phyloP scores from a whole-genome alignment of 2,888 invertebrate species.

The Cryptosula pallasiana region DNA sequence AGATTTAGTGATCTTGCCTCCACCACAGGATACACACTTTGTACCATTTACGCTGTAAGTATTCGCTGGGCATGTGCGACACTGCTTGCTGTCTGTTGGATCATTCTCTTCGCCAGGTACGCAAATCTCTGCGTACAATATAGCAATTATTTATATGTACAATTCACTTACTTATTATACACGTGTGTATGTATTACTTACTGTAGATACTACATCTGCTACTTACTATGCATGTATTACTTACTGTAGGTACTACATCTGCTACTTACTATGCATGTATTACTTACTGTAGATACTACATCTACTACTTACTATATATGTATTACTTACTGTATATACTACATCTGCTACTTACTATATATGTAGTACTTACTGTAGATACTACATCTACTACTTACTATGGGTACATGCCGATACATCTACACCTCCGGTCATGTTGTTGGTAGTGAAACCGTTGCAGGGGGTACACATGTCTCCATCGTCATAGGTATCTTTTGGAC shows the following conservation, averaged over 20 bases:
- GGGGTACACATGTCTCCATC: constrained; percentile 28
- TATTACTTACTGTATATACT: background rate
- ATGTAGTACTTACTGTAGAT: background rate
- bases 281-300: background rate
- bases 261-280: background rate
- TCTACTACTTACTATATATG: background rate
- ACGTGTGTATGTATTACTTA: background rate
- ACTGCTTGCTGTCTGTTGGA: constrained; percentile 28
- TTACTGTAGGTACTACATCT: background rate
- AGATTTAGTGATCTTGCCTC: constrained; percentile 30
- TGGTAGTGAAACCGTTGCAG: constrained; percentile 33
- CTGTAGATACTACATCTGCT: background rate
- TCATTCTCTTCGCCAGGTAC: background rate
- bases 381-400: constrained; percentile 31
- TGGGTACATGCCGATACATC: constrained; percentile 31
- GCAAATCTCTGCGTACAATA: background rate
- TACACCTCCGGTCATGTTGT: constrained; percentile 28
- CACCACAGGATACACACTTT: constrained; percentile 32
- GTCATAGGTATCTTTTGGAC: constrained; percentile 32
- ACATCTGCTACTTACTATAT: background rate
- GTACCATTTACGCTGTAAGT: constrained; percentile 33
- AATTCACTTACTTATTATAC: too few species aligned
- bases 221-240: background rate
- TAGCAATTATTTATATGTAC: too few species aligned
- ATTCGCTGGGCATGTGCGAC: constrained; percentile 33